Percentiles rank a stretch among this genome's conserved stretches.
Conservation (phyloP, 1,140 invertebrate species). For the Lordiphosa clarofinis region DNA sequence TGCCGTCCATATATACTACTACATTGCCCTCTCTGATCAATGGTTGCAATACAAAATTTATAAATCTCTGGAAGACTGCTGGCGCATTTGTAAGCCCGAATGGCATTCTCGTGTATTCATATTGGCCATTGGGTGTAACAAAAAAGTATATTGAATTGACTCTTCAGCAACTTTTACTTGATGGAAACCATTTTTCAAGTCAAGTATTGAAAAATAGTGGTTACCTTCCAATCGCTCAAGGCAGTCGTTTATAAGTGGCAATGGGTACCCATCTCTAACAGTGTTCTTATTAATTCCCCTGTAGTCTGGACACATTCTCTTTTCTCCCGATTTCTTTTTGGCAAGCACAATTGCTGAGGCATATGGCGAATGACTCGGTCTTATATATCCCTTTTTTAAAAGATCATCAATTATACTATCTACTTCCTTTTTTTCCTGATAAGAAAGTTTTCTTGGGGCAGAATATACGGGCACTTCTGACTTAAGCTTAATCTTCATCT, state of each 20-base stretch:
- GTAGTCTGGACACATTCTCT: background rate
- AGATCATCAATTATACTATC: background rate
- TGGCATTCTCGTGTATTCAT: no score
- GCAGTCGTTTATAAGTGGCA: background rate
- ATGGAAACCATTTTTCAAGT: conserved; percentile 1
- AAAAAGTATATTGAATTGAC: no score
- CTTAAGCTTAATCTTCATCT: no score
- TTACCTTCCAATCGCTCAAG: background rate
- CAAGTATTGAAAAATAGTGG: background rate
- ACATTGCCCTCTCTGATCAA: no score
- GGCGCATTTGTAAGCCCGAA: no score
- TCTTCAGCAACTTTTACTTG: no score
- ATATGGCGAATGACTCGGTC: conserved; percentile 1
- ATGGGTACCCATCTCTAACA: background rate
- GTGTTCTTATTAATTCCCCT: background rate
- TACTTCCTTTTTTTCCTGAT: conserved; percentile 1
- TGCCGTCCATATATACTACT: no score
- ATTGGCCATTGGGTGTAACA: no score
- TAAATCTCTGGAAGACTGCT: no score
- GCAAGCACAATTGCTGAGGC: conserved; percentile 2
- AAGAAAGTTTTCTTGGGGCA: no score
- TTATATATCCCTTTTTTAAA: background rate
- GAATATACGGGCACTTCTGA: no score
- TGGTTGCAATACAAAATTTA: no score
- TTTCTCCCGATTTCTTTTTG: conserved; percentile 3